phyloP scores from a whole-genome alignment of 2,888 invertebrate species.

The Cephus pulcher region DNA sequence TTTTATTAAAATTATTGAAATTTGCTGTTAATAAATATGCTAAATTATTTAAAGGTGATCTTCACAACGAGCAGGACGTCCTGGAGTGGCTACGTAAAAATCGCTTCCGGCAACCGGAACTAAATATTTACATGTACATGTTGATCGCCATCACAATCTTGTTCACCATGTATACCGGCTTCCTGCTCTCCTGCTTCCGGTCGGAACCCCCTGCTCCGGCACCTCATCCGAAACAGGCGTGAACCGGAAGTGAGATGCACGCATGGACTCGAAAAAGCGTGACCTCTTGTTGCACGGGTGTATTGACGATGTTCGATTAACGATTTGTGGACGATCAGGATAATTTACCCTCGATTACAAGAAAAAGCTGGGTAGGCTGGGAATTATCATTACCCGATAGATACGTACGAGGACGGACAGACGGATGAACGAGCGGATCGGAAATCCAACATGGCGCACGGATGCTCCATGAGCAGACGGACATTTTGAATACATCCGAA shows the following conservation, averaged over 20 bases:
- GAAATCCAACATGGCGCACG: background rate
- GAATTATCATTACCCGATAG: too few relatives aligned
- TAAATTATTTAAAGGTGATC: constrained; percentile 72
- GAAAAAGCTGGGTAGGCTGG: too few relatives aligned
- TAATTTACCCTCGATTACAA: too few relatives aligned
- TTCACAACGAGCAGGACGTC: constrained; percentile 86
- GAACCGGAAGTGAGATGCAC: constrained; percentile 51
- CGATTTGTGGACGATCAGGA: too few relatives aligned
- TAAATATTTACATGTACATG: constrained; percentile 95
- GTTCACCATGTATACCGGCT: constrained; percentile 90
- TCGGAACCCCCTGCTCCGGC: constrained; percentile 74
- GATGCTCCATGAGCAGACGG: background rate
- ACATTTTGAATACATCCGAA: constrained; percentile 17
- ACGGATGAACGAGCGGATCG: too few relatives aligned
- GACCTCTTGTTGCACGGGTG: constrained; percentile 16
- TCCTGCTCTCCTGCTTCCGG: constrained; percentile 90
- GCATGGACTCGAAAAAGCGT: constrained; percentile 17
- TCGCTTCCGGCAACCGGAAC: constrained; percentile 90
- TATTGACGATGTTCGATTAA: constrained; percentile 16
- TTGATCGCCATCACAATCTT: constrained; percentile 86
- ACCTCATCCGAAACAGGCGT: constrained; percentile 77
- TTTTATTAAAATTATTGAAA: background rate
- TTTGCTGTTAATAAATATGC: too few relatives aligned
- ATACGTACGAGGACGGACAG: too few relatives aligned
- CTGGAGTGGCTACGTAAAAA: constrained; percentile 94